These are phyloP conservation scores for Cassiopea andromeda DNA, from an alignment of 30 jellyfish, hydroid and myxozoan species.

Conservation along the genomic window DNA sequence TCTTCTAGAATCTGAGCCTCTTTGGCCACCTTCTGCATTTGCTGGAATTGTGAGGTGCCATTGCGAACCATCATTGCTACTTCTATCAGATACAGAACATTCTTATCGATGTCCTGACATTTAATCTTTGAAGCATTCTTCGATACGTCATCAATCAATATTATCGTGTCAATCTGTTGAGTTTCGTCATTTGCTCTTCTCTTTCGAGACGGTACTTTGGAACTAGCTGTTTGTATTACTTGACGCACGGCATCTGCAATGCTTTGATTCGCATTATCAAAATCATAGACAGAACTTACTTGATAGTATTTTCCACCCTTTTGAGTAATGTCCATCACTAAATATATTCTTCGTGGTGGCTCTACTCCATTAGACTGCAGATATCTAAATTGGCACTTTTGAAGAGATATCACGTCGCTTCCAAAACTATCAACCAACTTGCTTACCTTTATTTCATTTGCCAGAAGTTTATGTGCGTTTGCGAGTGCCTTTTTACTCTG, in stretches of 20 bases:
- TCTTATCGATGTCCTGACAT: constrained; percentile 20
- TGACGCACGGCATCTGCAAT: constrained; percentile 36
- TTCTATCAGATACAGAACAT: constrained; percentile 17
- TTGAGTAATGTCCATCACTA: constrained; percentile 23
- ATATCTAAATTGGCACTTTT: constrained; percentile 27
- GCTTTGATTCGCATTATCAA: constrained; percentile 25
- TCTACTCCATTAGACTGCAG: constrained; percentile 2
- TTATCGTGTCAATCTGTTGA: background rate
- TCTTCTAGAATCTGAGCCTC: constrained; percentile 11
- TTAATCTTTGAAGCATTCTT: constrained; percentile 20
- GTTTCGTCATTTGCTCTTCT: constrained; percentile 11
- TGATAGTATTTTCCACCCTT: constrained; percentile 7
- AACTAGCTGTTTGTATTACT: background rate
- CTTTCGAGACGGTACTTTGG: constrained; percentile 15
- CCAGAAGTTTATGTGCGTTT: constrained; percentile 14
- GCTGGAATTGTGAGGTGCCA: constrained; percentile 15
- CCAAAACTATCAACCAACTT: constrained; percentile 18
- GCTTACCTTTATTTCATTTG: constrained; percentile 31
- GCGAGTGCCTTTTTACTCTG: constrained; percentile 27
- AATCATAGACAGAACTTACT: constrained; percentile 16
- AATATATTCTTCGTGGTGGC: constrained; percentile 39
- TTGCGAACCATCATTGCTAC: background rate
- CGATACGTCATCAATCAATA: constrained; percentile 19
- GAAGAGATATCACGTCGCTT: background rate
- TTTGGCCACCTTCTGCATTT: constrained; percentile 1